These are phyloP conservation scores for Iselma pallidipennis DNA, from an alignment of 2,888 invertebrate species.

Conservation along the genomic window DNA sequence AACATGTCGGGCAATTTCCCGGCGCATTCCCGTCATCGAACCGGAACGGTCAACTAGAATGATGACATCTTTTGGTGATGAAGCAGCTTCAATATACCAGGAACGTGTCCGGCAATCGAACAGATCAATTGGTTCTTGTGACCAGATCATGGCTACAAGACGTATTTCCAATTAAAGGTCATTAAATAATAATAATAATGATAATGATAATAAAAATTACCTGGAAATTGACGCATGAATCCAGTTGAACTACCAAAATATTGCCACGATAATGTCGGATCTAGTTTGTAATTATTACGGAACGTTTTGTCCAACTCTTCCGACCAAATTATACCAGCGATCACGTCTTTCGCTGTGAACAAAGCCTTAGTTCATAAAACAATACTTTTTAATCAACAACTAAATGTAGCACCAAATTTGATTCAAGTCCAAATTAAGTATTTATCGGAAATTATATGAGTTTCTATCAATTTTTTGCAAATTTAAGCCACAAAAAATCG, in stretches of 20 bases:
- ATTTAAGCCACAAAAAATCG: too few species aligned
- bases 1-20: conserved; percentile 89
- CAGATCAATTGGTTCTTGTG: conserved; percentile 81
- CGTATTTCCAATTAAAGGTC: too few species aligned
- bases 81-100: conserved; percentile 98
- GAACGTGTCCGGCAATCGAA: conserved; percentile 94
- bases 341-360: conserved; percentile 75
- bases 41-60: conserved; percentile 71
- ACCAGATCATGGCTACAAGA: conserved; percentile 76
- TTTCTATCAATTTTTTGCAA: too few species aligned
- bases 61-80: conserved; percentile 92
- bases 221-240: conserved; percentile 96
- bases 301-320: conserved; percentile 89
- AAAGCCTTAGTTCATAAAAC: conserved; percentile 16
- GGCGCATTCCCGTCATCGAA: conserved; percentile 69
- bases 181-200: too few species aligned
- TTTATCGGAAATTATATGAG: too few species aligned
- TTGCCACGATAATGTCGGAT: conserved; percentile 94
- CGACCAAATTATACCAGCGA: conserved; percentile 95
- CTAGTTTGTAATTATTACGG: conserved; percentile 80
- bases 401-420: not conserved
- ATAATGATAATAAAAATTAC: conserved; percentile 56
- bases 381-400: not conserved
- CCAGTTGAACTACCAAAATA: conserved; percentile 97
- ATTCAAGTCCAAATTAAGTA: too few species aligned